A percentile compares a stretch with the other conserved stretches of the same genome.
Evolutionary conservation across 2,797 vertebrate species (phyloP).

Genomic region (Syngnathus acus): DNA sequence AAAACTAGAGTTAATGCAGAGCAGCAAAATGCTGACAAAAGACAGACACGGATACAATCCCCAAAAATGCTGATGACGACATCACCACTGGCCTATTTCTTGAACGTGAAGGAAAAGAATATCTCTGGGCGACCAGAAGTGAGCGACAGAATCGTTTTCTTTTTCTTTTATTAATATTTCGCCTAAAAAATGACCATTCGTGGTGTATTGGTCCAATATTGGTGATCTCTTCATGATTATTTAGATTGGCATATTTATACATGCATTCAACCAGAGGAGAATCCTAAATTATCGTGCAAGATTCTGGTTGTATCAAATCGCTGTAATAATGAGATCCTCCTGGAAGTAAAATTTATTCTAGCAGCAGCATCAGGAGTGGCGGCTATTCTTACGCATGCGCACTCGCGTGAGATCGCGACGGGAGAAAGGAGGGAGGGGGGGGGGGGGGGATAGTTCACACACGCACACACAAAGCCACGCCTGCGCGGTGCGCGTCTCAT

Average conservation of each 20-base stretch:
- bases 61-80: background rate
- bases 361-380: conserved; percentile 28
- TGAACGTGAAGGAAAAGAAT: background rate
- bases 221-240: background rate
- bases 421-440: conserved; percentile 4
- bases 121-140: background rate
- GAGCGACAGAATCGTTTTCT: background rate
- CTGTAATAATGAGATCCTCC: conserved; percentile 36
- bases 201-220: background rate
- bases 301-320: conserved; percentile 1
- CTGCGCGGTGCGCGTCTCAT: conserved; percentile 59
- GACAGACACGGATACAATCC: background rate
- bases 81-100: background rate
- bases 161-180: background rate
- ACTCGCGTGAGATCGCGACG: conserved; percentile 47
- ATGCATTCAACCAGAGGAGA: background rate
- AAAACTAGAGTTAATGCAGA: background rate
- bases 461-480: conserved; percentile 68
- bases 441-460: conserved; percentile 51
- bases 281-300: background rate
- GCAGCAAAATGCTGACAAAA: background rate
- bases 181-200: background rate
- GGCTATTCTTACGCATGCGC: conserved; percentile 66
- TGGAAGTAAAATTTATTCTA: conserved; percentile 51
- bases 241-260: background rate